phyloP scores from a whole-genome alignment of 2,113 vertebrate genomes.

The Galemys pyrenaicus region DNA sequence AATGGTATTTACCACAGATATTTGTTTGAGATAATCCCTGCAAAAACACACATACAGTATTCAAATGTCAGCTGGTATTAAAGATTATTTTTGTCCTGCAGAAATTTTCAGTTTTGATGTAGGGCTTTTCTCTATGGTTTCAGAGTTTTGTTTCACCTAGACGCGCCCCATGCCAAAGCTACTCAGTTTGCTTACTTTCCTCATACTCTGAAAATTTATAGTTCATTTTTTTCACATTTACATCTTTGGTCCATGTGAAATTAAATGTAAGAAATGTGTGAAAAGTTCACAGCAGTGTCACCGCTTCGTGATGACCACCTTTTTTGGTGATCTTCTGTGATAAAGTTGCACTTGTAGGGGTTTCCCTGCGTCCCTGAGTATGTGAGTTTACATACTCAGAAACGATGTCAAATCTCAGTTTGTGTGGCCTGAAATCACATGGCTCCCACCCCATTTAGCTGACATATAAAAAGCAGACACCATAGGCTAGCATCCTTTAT shows the following conservation, averaged over 20 bases:
- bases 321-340: too few species aligned
- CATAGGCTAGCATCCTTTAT: neutral
- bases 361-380: too few species aligned
- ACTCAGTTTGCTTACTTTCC: slow-evolving; percentile 66
- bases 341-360: too few species aligned
- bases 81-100: slow-evolving; percentile 36
- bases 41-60: neutral
- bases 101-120: slow-evolving; percentile 46
- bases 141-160: slow-evolving; percentile 60
- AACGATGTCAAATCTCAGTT: neutral
- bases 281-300: too few species aligned
- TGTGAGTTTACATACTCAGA: neutral
- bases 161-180: slow-evolving; percentile 38
- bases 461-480: neutral
- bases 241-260: slow-evolving; percentile 63
- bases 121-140: neutral
- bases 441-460: neutral
- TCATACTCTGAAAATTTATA: slow-evolving; percentile 46
- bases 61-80: slow-evolving; percentile 45
- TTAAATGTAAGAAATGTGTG: slow-evolving; percentile 66
- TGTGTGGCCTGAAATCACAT: neutral
- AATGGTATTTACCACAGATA: neutral
- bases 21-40: neutral
- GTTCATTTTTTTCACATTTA: slow-evolving; percentile 66
- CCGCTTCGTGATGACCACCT: too few species aligned